phyloP scores from a whole-genome alignment of 2,113 vertebrate genomes.

The Coregonus clupeaformis region DNA sequence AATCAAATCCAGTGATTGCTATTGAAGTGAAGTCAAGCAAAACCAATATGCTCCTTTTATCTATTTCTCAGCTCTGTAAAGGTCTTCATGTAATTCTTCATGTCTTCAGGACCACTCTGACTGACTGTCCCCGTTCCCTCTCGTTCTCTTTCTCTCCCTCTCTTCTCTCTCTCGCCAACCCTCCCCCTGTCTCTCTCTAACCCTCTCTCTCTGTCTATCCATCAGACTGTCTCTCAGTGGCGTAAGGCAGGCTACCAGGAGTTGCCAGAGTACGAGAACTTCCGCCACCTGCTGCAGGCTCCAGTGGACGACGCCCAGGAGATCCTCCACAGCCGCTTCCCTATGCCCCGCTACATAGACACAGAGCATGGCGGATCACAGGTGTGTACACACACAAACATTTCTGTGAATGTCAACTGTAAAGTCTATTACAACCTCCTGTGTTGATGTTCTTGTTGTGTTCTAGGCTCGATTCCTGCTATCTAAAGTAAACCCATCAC shows the following conservation, averaged over 20 bases:
- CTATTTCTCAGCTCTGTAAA: too few species aligned
- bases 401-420: neutral
- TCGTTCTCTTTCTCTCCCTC: neutral
- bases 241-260: constrained; percentile 95
- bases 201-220: neutral
- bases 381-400: constrained; percentile 62
- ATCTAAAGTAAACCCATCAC: constrained; percentile 98
- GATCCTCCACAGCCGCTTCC: constrained; percentile 93
- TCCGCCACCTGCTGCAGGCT: constrained; percentile 91
- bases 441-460: constrained; percentile 5
- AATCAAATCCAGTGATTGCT: too few species aligned
- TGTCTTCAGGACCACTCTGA: neutral
- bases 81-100: too few species aligned
- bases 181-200: neutral
- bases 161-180: neutral
- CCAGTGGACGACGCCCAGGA: constrained; percentile 94
- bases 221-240: constrained; percentile 94
- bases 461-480: constrained; percentile 93
- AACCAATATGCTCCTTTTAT: too few species aligned
- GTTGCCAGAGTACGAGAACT: constrained; percentile 94
- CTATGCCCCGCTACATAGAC: constrained; percentile 96
- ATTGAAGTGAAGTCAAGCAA: too few species aligned
- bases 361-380: constrained; percentile 97
- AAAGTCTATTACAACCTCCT: neutral
- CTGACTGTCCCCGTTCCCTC: neutral